Evolutionary conservation across 2,113 vertebrate genomes (phyloP).

Genomic region (Bettongia penicillata): DNA sequence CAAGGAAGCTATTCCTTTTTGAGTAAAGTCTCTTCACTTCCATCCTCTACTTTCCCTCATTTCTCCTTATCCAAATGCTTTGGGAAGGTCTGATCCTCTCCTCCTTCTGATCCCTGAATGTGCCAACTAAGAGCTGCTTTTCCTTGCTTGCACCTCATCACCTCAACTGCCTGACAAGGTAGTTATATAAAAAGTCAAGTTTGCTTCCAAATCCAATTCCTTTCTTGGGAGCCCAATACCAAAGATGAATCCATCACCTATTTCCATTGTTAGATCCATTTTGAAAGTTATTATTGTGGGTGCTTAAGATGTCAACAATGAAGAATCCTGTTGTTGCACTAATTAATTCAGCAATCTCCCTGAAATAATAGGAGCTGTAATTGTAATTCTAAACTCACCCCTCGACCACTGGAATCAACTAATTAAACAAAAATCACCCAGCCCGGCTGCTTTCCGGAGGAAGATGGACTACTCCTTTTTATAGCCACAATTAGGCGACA

Average conservation of each 20-base stretch:
- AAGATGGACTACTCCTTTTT: conserved; percentile 84
- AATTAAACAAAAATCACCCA: conserved; percentile 87
- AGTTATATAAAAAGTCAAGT: neutral
- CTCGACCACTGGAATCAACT: conserved; percentile 85
- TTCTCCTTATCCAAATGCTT: neutral
- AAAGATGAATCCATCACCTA: conserved; percentile 36
- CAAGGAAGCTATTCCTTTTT: neutral
- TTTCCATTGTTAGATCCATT: conserved; percentile 52
- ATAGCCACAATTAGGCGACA: conserved; percentile 85
- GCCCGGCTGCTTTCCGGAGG: conserved; percentile 73
- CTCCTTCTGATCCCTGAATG: neutral
- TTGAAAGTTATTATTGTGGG: conserved; percentile 74
- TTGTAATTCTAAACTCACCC: conserved; percentile 85
- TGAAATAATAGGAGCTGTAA: conserved; percentile 82
- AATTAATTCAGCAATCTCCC: conserved; percentile 83
- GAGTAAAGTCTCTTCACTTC: neutral
- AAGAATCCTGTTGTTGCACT: conserved; percentile 81
- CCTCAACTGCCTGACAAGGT: neutral
- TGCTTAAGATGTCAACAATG: conserved; percentile 80
- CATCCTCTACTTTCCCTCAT: neutral
- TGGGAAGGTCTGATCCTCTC: neutral
- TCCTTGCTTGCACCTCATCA: neutral
- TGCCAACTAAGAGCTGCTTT: neutral
- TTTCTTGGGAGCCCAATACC: neutral
- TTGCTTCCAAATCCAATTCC: neutral